phyloP scores from a whole-genome alignment of 2,113 vertebrate genomes.

The Oreocharis arfaki region DNA sequence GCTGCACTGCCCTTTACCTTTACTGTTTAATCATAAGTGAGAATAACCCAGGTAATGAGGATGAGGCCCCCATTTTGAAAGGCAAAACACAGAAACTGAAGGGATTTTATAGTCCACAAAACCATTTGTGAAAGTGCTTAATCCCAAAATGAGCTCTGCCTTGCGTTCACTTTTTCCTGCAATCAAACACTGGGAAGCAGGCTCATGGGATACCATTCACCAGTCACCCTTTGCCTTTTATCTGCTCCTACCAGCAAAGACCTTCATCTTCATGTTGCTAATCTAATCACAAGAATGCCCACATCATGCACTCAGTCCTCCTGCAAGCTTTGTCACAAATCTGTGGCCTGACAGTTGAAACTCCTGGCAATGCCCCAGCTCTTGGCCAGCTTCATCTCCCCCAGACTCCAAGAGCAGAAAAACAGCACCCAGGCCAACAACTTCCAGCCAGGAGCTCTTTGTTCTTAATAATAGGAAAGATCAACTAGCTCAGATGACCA shows the following conservation, averaged over 20 bases:
- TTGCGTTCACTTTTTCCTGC: not conserved
- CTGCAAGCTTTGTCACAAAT: not conserved
- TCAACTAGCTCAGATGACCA: not conserved
- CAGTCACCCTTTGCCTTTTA: not conserved
- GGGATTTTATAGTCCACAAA: not conserved
- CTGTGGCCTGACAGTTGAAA: not conserved
- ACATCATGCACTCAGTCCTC: not conserved
- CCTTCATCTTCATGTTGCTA: not conserved
- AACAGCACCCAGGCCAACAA: not conserved
- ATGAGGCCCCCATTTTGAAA: not conserved
- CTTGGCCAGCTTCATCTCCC: not conserved
- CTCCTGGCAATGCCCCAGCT: not conserved
- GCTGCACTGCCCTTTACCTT: not conserved
- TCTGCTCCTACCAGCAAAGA: not conserved
- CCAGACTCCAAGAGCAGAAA: not conserved
- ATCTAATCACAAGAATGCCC: not conserved
- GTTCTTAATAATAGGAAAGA: not conserved
- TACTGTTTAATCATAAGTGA: not conserved
- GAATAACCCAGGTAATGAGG: not conserved
- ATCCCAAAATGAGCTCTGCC: not conserved
- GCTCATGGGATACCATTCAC: not conserved
- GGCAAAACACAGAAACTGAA: not conserved
- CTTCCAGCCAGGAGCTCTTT: not conserved
- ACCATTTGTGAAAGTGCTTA: not conserved
- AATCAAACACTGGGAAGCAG: not conserved